phyloP scores from a whole-genome alignment of 2,797 vertebrate species.

The Sebastes aleutianus region DNA sequence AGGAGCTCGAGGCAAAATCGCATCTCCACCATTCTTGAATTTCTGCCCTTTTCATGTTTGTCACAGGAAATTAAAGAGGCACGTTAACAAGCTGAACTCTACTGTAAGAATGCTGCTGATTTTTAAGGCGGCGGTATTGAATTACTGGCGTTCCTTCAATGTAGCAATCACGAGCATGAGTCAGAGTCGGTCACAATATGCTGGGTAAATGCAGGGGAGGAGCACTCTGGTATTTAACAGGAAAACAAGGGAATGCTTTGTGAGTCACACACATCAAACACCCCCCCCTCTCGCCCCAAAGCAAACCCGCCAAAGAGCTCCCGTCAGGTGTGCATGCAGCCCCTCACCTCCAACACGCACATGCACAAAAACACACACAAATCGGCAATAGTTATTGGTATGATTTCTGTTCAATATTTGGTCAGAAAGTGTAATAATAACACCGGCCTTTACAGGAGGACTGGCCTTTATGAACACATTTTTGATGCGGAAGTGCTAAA shows the following conservation, averaged over 20 bases:
- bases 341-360: not conserved
- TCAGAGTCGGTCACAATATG: conserved; percentile 43
- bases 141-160: conserved; percentile 19
- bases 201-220: conserved; percentile 35
- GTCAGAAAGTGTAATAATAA: not conserved
- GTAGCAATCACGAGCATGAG: conserved; percentile 19
- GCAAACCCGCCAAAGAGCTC: conserved; percentile 29
- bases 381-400: not conserved
- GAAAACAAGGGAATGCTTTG: conserved; percentile 29
- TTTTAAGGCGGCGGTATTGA: not conserved
- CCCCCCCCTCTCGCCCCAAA: conserved; percentile 25
- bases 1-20: not conserved
- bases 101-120: not conserved
- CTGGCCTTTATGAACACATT: not conserved
- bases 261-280: conserved; percentile 54
- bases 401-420: not conserved
- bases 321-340: not conserved
- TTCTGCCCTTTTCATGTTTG: not conserved
- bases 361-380: not conserved
- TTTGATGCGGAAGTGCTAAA: not conserved
- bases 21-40: not conserved
- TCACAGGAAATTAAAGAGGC: not conserved
- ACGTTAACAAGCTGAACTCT: not conserved
- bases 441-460: not conserved
- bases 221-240: not conserved